Evolutionary conservation across 2,888 invertebrate species (phyloP).

Genomic region (Platypus cylindrus): DNA sequence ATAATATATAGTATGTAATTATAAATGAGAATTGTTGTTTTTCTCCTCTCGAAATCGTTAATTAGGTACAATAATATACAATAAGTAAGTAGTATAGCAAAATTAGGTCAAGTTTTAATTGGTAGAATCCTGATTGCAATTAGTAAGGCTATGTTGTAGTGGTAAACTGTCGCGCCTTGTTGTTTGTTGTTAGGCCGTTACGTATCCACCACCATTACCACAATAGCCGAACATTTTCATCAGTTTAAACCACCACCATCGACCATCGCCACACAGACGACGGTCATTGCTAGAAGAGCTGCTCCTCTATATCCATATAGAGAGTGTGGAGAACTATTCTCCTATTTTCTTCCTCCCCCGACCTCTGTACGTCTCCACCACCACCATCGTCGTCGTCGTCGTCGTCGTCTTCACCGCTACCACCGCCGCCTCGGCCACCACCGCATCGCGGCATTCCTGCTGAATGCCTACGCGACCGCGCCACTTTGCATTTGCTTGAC

Average conservation of each 20-base stretch:
- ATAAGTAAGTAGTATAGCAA: no score
- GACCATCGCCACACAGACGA: conserved; percentile 6
- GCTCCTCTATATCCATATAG: no score
- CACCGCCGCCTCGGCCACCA: conserved; percentile 8
- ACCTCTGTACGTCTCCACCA: background rate
- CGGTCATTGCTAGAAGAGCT: conserved; percentile 14
- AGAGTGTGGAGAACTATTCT: background rate
- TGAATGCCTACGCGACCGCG: conserved; percentile 15
- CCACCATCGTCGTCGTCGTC: no score
- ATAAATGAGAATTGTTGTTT: no score
- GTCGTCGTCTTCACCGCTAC: no score
- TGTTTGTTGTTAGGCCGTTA: conserved; percentile 18
- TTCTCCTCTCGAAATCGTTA: no score
- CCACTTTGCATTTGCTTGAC: conserved; percentile 32
- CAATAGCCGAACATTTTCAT: conserved; percentile 14
- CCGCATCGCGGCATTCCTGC: conserved; percentile 11
- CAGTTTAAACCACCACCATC: conserved; percentile 6
- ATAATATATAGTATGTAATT: no score
- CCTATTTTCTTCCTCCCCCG: background rate
- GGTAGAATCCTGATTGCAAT: conserved; percentile 30
- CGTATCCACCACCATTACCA: conserved; percentile 24
- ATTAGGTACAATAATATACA: no score
- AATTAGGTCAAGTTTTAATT: conserved; percentile 32
- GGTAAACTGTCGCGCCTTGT: conserved; percentile 27
- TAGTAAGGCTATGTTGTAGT: conserved; percentile 28